These are phyloP conservation scores for Arctia plantaginis DNA, from an alignment of 2,888 invertebrate genomes.

Conservation along the genomic window DNA sequence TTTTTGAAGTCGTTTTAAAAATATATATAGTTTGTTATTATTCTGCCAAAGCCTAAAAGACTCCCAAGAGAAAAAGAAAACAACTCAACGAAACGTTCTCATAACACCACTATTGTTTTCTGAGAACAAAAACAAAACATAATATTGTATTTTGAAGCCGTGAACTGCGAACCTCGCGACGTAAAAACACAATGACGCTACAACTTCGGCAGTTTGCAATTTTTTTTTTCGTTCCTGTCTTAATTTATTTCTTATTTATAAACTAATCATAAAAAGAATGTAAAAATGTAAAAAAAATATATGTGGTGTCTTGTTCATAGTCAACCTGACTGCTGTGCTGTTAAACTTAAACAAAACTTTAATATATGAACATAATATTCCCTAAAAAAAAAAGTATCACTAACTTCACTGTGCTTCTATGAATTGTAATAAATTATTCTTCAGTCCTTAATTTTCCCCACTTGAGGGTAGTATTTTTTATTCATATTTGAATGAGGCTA, in stretches of 20 bases:
- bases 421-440: too few relatives aligned
- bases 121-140: conserved; percentile 34
- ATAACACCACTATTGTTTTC: conserved; percentile 34
- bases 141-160: conserved; percentile 28
- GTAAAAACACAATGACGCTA: conserved; percentile 43
- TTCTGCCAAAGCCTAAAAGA: neutral
- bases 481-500: too few relatives aligned
- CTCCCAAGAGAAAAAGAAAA: conserved; percentile 4
- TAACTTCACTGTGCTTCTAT: too few relatives aligned
- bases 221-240: conserved; percentile 34
- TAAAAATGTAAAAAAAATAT: conserved; percentile 22
- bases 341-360: neutral
- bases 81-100: conserved; percentile 3
- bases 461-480: too few relatives aligned
- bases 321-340: conserved; percentile 4
- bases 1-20: too few relatives aligned
- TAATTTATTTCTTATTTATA: conserved; percentile 30
- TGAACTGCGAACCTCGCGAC: conserved; percentile 15
- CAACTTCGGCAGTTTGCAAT: conserved; percentile 29
- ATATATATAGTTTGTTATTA: conserved; percentile 6
- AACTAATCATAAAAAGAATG: conserved; percentile 24
- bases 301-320: neutral
- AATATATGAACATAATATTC: neutral
- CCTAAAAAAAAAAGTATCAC: too few relatives aligned
- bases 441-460: too few relatives aligned